A percentile compares a stretch with the other conserved stretches of the same genome.
phyloP scores from a whole-genome alignment of 2,797 vertebrate genomes.

The Streptopelia turtur region DNA sequence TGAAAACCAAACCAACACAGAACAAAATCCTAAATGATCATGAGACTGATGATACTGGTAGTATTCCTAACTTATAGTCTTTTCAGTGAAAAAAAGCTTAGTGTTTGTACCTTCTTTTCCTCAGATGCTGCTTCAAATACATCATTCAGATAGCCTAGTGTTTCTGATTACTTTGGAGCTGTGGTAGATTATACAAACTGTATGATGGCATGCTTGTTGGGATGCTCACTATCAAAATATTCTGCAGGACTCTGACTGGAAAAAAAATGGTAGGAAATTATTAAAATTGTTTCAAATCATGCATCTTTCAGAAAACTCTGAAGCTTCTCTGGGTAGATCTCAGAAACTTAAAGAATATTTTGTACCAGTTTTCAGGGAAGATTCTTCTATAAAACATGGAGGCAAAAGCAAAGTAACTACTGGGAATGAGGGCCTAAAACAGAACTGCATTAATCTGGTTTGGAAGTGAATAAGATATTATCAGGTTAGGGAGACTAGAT shows the following conservation, averaged over 20 bases:
- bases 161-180: background rate
- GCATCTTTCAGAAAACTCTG: background rate
- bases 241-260: background rate
- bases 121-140: background rate
- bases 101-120: background rate
- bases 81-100: background rate
- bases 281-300: background rate
- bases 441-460: background rate
- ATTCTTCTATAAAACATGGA: background rate
- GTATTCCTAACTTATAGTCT: background rate
- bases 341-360: background rate
- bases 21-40: background rate
- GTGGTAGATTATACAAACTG: background rate
- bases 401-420: background rate
- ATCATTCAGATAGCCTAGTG: background rate
- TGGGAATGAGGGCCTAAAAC: background rate
- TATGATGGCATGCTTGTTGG: background rate
- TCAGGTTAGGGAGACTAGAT: background rate
- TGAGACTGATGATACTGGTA: background rate
- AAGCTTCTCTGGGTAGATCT: background rate
- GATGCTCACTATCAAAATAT: background rate
- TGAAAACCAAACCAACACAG: background rate
- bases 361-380: background rate
- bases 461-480: background rate
- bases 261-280: background rate